These are phyloP conservation scores for Autographa pulchrina DNA, from an alignment of 2,888 invertebrate genomes.

Conservation along the genomic window DNA sequence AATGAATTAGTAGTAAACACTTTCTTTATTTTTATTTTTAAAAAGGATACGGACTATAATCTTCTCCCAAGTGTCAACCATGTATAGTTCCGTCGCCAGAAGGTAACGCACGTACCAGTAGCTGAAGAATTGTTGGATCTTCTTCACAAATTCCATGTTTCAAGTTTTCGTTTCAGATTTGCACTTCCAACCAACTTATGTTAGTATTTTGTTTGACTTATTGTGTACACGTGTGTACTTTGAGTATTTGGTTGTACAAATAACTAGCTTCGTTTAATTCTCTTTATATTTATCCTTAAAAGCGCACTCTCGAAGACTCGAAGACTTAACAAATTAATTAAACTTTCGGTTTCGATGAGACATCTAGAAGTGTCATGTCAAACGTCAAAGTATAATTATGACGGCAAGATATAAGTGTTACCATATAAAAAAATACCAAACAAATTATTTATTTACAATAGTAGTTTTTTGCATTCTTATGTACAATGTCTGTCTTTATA, in stretches of 20 bases:
- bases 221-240: background rate
- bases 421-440: background rate
- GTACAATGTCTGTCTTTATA: too few relatives aligned
- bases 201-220: background rate
- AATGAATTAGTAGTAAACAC: background rate
- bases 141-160: slow-evolving; percentile 74
- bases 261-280: background rate
- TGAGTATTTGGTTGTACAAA: background rate
- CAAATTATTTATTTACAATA: too few relatives aligned
- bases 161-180: slow-evolving; percentile 12
- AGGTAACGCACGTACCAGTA: slow-evolving; percentile 91
- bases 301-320: background rate
- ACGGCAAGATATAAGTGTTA: background rate
- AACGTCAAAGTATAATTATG: background rate
- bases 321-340: background rate
- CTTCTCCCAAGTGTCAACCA: slow-evolving; percentile 91
- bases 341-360: background rate
- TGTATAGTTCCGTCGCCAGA: slow-evolving; percentile 90
- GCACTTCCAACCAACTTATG: slow-evolving; percentile 9
- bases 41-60: slow-evolving; percentile 91
- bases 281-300: background rate
- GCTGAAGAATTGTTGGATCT: slow-evolving; percentile 81
- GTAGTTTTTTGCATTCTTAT: too few relatives aligned
- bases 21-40: slow-evolving; percentile 19
- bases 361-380: background rate